Percentiles rank a stretch among this genome's conserved stretches.
phyloP scores from a whole-genome alignment of 2,888 invertebrate genomes.

The Mesoligia furuncula region DNA sequence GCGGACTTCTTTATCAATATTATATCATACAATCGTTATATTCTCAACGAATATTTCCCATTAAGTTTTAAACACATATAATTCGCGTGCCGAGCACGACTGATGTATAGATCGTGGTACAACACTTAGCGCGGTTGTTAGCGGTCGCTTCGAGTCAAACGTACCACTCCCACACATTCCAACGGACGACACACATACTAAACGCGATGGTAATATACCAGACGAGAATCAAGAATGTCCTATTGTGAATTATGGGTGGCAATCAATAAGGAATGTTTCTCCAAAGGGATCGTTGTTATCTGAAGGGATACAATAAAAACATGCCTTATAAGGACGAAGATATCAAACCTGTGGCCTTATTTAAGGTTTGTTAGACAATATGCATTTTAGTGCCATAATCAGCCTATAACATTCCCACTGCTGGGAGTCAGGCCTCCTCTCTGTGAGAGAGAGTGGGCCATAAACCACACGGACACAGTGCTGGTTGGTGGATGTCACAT shows the following conservation, averaged over 20 bases:
- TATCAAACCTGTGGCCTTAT: neutral
- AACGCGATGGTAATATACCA: slow-evolving; percentile 50
- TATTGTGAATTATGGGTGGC: slow-evolving; percentile 15
- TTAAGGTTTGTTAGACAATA: neutral
- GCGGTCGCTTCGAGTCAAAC: slow-evolving; percentile 52
- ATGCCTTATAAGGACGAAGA: neutral
- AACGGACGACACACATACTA: slow-evolving; percentile 76
- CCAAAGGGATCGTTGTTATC: neutral
- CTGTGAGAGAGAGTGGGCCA: no score
- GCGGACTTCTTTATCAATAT: neutral
- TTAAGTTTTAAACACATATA: slow-evolving; percentile 28
- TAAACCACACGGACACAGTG: no score
- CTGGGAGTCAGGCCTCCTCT: no score
- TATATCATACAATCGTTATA: neutral
- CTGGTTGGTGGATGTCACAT: no score
- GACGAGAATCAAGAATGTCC: slow-evolving; percentile 31
- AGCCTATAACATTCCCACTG: no score
- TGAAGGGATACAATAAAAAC: neutral
- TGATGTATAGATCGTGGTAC: slow-evolving; percentile 48
- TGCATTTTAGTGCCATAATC: no score
- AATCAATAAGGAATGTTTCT: slow-evolving; percentile 9
- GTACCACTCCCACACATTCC: slow-evolving; percentile 84
- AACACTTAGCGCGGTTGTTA: slow-evolving; percentile 55
- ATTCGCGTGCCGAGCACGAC: slow-evolving; percentile 42
- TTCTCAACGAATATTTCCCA: slow-evolving; percentile 2